These are phyloP conservation scores for Hipparchia sbordonii DNA, from an alignment of 2,888 invertebrate species.

Conservation along the genomic window DNA sequence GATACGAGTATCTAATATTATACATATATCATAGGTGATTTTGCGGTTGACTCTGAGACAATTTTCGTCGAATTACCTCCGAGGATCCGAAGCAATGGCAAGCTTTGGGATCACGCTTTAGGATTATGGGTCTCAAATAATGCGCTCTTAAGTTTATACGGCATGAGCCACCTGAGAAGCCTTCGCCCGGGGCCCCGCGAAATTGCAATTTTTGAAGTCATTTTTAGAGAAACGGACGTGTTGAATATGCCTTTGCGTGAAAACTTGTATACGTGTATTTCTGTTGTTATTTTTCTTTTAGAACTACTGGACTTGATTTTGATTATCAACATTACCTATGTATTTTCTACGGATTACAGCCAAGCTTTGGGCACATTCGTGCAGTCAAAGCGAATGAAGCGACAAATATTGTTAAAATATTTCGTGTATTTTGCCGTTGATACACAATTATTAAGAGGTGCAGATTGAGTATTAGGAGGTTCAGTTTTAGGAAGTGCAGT, in stretches of 20 bases:
- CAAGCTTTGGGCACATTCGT: too few relatives aligned
- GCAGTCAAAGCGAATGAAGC: too few relatives aligned
- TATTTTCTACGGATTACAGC: too few relatives aligned
- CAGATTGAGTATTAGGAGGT: too few relatives aligned
- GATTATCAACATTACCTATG: neutral
- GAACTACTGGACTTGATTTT: neutral
- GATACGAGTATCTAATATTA: too few relatives aligned
- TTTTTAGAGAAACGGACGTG: neutral
- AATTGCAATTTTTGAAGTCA: neutral
- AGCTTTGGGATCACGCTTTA: constrained; percentile 42
- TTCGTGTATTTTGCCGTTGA: too few relatives aligned
- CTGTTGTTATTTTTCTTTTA: neutral
- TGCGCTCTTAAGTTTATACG: constrained; percentile 38
- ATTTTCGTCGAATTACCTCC: constrained; percentile 42
- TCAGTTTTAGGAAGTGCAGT: too few relatives aligned
- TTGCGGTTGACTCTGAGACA: constrained; percentile 33
- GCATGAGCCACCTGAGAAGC: constrained; percentile 37
- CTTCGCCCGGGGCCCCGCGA: constrained; percentile 13
- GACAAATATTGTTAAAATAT: too few relatives aligned
- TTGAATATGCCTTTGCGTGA: neutral
- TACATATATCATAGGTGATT: constrained; percentile 15
- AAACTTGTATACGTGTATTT: neutral
- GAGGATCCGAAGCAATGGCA: constrained; percentile 41
- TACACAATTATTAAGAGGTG: too few relatives aligned
- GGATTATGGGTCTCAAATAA: constrained; percentile 46